Evolutionary conservation across 2,888 invertebrate species (phyloP).

Genomic region (Matsumyia berberina): DNA sequence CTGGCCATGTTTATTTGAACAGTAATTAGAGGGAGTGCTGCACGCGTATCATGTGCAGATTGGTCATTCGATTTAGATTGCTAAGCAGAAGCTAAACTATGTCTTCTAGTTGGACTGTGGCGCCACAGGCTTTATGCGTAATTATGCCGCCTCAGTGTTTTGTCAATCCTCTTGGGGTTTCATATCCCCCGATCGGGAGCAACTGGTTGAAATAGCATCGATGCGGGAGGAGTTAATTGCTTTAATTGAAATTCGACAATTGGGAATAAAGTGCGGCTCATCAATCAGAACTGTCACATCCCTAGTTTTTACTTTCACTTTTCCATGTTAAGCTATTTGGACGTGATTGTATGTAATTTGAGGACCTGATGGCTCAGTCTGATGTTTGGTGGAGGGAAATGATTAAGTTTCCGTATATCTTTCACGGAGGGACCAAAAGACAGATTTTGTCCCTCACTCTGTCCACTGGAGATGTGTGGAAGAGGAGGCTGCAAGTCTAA

Average conservation of each 20-base stretch:
- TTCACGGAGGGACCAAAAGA: too few species aligned
- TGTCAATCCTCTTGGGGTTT: too few species aligned
- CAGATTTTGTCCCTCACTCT: too few species aligned
- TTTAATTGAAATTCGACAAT: conserved; percentile 24
- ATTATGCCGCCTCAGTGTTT: neutral
- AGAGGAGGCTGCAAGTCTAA: too few species aligned
- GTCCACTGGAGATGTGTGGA: too few species aligned
- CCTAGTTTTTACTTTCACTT: too few species aligned
- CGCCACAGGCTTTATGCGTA: neutral
- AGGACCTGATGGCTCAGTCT: too few species aligned
- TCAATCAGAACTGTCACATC: neutral
- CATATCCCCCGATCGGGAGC: neutral
- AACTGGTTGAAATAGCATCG: neutral
- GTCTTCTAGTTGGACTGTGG: too few species aligned
- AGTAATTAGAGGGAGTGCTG: conserved; percentile 39
- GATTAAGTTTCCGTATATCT: too few species aligned
- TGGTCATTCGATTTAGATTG: neutral
- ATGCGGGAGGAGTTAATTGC: conserved; percentile 9
- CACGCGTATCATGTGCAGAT: conserved; percentile 6
- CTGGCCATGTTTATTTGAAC: conserved; percentile 35
- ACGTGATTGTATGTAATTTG: too few species aligned
- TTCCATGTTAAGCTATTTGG: too few species aligned
- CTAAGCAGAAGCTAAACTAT: neutral
- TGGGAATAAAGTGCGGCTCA: conserved; percentile 5
- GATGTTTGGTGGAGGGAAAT: too few species aligned